phyloP scores from a whole-genome alignment of 2,888 invertebrate species.

The Ceriagrion tenellum region DNA sequence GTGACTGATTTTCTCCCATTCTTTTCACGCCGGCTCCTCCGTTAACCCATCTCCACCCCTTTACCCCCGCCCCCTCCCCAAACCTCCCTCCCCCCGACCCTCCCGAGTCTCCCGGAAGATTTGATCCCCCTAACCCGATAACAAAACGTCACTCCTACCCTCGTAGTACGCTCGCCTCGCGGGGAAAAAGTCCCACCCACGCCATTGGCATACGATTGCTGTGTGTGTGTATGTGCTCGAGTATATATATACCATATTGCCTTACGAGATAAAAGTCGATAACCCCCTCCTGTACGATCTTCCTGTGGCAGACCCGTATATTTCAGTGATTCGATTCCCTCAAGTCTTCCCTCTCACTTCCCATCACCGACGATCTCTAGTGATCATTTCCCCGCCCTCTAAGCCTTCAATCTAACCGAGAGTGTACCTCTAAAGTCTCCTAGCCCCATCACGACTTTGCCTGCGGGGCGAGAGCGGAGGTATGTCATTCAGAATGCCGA shows the following conservation, averaged over 20 bases:
- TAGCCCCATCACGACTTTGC: not conserved
- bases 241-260: not conserved
- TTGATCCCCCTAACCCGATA: not conserved
- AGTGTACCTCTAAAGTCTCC: not conserved
- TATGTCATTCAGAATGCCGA: not conserved
- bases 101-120: not conserved
- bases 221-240: not conserved
- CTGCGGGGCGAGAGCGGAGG: not conserved
- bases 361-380: not conserved
- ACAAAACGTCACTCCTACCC: not conserved
- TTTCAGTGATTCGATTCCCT: not conserved
- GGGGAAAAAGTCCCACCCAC: not conserved
- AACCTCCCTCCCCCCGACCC: not conserved
- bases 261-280: not conserved
- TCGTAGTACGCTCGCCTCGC: not conserved
- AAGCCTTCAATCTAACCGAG: not conserved
- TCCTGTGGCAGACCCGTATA: not conserved
- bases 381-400: not conserved
- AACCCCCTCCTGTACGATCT: not conserved
- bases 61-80: too few species aligned
- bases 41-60: not conserved
- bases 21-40: slow-evolving; percentile 33
- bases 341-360: not conserved
- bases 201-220: not conserved
- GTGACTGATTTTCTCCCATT: slow-evolving; percentile 49